Percentiles rank a stretch among this genome's conserved stretches.
These are phyloP conservation scores for Phoenoteleia sp. DNA, from an alignment of 2,888 invertebrate species.

Conservation along the genomic window DNA sequence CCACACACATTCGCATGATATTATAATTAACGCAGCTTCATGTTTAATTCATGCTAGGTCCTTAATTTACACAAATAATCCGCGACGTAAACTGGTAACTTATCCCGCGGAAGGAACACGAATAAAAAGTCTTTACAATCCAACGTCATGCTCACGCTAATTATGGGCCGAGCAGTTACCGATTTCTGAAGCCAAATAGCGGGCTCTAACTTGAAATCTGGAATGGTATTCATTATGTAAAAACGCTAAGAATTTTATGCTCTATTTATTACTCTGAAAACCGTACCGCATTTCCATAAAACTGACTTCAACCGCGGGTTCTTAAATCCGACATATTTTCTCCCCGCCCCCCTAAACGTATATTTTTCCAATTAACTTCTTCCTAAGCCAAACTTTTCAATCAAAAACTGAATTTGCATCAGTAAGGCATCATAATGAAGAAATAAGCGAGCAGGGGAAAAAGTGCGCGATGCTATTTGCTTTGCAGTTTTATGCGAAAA, in stretches of 20 bases:
- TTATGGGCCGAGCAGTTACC: slow-evolving; percentile 24
- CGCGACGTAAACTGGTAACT: background rate
- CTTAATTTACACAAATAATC: too few species aligned
- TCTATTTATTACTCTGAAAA: slow-evolving; percentile 54
- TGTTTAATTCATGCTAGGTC: background rate
- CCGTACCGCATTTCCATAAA: slow-evolving; percentile 43
- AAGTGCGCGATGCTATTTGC: background rate
- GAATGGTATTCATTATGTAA: slow-evolving; percentile 43
- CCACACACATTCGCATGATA: background rate
- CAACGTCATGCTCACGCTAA: slow-evolving; percentile 15
- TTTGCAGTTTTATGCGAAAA: slow-evolving; percentile 44
- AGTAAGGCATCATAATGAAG: slow-evolving; percentile 28
- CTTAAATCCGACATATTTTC: slow-evolving; percentile 29
- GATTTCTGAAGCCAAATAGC: slow-evolving; percentile 10
- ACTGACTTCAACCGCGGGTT: slow-evolving; percentile 39
- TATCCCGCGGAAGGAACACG: background rate
- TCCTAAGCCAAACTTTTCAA: slow-evolving; percentile 37
- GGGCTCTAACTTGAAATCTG: slow-evolving; percentile 14
- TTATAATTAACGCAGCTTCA: background rate
- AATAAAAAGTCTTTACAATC: background rate
- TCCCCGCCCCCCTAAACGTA: slow-evolving; percentile 10
- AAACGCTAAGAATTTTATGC: slow-evolving; percentile 42
- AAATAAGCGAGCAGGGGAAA: slow-evolving; percentile 24
- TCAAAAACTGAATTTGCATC: slow-evolving; percentile 46
- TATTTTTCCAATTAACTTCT: slow-evolving; percentile 57